phyloP scores from a whole-genome alignment of 1,140 invertebrate species.

The Andricus grossulariae region DNA sequence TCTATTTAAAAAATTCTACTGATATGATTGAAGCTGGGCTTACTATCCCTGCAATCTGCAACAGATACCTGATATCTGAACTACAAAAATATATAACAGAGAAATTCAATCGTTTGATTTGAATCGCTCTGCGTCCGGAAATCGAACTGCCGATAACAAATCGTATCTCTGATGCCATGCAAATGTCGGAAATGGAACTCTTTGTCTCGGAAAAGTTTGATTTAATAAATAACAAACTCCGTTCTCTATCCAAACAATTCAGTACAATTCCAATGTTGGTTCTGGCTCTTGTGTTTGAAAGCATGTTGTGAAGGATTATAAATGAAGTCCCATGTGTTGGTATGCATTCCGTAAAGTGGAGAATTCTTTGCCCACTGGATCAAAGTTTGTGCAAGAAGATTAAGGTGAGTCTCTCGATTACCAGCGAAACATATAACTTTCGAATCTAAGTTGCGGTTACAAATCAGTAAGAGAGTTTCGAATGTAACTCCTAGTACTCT shows the following conservation, averaged over 20 bases:
- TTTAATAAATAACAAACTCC: neutral
- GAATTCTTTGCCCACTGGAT: neutral
- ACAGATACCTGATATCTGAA: neutral
- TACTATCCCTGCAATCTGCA: neutral
- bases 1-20: neutral
- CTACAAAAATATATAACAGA: neutral
- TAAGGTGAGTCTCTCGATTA: constrained; percentile 10
- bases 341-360: neutral
- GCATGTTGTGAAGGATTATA: neutral
- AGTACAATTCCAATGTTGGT: no score
- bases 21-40: neutral
- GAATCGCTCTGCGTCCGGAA: neutral
- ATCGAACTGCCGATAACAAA: neutral
- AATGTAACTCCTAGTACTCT: neutral
- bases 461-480: neutral
- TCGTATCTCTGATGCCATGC: neutral
- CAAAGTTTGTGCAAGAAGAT: constrained; percentile 12
- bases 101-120: neutral
- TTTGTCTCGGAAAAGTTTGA: constrained; percentile 1
- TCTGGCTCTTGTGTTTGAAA: neutral
- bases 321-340: neutral
- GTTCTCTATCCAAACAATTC: neutral
- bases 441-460: constrained; percentile 21
- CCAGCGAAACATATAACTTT: constrained; percentile 4
- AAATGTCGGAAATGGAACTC: neutral